phyloP scores from a whole-genome alignment of 1,140 invertebrate species.

The Teleopsis dalmanni region DNA sequence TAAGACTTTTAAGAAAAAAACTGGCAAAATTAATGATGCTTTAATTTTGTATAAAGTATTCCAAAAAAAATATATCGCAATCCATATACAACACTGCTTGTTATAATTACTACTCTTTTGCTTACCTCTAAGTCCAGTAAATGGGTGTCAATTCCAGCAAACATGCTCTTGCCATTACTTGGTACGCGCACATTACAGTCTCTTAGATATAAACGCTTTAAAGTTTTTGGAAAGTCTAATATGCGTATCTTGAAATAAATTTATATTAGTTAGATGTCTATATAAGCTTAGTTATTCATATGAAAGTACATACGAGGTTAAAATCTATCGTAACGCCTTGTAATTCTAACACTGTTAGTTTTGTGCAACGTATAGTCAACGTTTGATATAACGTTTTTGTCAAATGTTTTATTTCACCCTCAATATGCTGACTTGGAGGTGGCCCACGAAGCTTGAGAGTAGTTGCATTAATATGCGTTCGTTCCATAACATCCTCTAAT shows the following conservation, averaged over 20 bases:
- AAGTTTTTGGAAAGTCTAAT: conserved; percentile 49
- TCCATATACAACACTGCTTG: neutral
- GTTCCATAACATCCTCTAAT: conserved; percentile 44
- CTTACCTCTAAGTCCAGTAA: conserved; percentile 52
- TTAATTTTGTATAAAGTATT: neutral
- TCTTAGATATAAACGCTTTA: conserved; percentile 51
- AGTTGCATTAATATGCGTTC: conserved; percentile 45
- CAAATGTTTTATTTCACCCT: conserved; percentile 31
- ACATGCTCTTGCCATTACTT: conserved; percentile 47
- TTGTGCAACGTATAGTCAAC: conserved; percentile 36
- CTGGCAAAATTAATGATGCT: neutral
- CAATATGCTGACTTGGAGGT: conserved; percentile 28
- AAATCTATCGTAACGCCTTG: conserved; percentile 48
- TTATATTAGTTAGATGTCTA: conserved; percentile 4
- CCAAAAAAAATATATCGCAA: neutral
- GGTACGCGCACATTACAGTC: conserved; percentile 47
- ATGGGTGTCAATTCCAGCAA: conserved; percentile 51
- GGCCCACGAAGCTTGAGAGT: conserved; percentile 44
- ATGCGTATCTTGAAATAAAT: conserved; percentile 44
- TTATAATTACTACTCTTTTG: neutral
- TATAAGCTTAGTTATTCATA: conserved; percentile 33
- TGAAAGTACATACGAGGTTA: conserved; percentile 37
- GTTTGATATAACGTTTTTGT: conserved; percentile 25
- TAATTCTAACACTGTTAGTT: conserved; percentile 47
- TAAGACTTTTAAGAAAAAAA: neutral